These are phyloP conservation scores for Tipula lateralis DNA, from an alignment of 2,888 invertebrate genomes.

Conservation along the genomic window DNA sequence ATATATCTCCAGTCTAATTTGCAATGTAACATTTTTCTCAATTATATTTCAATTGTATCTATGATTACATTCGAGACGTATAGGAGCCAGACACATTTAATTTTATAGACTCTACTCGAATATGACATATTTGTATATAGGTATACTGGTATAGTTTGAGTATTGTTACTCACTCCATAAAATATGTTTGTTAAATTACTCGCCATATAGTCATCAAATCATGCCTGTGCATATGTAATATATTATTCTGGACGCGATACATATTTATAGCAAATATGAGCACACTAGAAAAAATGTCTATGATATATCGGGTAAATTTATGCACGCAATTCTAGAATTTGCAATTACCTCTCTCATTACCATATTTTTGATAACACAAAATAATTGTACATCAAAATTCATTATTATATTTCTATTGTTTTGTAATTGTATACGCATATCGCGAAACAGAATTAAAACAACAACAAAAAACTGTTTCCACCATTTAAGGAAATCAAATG, in stretches of 20 bases:
- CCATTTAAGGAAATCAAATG: background rate
- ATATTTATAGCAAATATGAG: background rate
- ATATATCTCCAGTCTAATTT: too few species aligned
- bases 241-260: background rate
- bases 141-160: background rate
- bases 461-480: background rate
- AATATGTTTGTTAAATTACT: background rate
- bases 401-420: background rate
- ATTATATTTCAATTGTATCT: background rate
- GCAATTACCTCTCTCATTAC: background rate
- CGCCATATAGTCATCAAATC: background rate
- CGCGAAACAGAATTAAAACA: background rate
- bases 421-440: background rate
- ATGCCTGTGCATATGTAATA: background rate
- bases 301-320: background rate
- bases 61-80: background rate
- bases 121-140: too few species aligned
- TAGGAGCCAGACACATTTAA: background rate
- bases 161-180: background rate
- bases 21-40: background rate
- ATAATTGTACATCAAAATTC: slow-evolving; percentile 2
- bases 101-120: background rate
- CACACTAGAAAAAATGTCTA: background rate
- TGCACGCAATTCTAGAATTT: background rate
- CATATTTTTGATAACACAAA: background rate